Evolutionary conservation across 1,140 invertebrate species (phyloP).

Genomic region (Brachionus angularis): DNA sequence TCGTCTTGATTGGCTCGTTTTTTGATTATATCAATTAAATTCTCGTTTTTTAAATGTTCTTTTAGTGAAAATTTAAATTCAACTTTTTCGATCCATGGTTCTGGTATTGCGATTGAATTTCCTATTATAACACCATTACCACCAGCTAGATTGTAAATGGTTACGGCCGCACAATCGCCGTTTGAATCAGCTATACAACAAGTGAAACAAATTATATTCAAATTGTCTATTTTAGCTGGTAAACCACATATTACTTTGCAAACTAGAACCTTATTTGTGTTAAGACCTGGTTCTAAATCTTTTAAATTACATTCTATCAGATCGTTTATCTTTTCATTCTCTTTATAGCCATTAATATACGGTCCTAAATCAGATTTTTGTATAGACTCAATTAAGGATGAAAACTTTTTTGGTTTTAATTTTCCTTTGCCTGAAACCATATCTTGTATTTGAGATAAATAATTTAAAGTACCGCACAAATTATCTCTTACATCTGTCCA

Average conservation of each 20-base stretch:
- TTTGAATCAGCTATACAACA: constrained; percentile 74
- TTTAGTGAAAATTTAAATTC: constrained; percentile 66
- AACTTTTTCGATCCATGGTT: constrained; percentile 67
- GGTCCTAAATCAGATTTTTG: constrained; percentile 61
- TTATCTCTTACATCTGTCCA: constrained; percentile 68
- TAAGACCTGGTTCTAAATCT: constrained; percentile 62
- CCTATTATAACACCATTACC: constrained; percentile 76
- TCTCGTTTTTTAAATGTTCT: constrained; percentile 67
- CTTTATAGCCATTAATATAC: constrained; percentile 63
- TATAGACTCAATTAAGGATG: constrained; percentile 47
- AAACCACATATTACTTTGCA: constrained; percentile 77
- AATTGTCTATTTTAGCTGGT: constrained; percentile 65
- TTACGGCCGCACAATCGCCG: constrained; percentile 68
- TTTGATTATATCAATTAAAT: constrained; percentile 68
- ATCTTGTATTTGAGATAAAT: constrained; percentile 66
- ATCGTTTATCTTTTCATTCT: constrained; percentile 60
- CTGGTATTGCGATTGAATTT: constrained; percentile 74
- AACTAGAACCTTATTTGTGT: constrained; percentile 67
- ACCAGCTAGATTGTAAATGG: constrained; percentile 75
- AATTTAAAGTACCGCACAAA: constrained; percentile 65
- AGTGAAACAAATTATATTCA: constrained; percentile 65
- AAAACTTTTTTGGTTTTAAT: constrained; percentile 64
- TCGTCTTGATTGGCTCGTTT: constrained; percentile 62
- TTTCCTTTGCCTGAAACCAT: constrained; percentile 67
- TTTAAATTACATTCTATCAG: constrained; percentile 60